phyloP scores from a whole-genome alignment of 2,888 invertebrate species.

The Mimumesa dahlbomi region DNA sequence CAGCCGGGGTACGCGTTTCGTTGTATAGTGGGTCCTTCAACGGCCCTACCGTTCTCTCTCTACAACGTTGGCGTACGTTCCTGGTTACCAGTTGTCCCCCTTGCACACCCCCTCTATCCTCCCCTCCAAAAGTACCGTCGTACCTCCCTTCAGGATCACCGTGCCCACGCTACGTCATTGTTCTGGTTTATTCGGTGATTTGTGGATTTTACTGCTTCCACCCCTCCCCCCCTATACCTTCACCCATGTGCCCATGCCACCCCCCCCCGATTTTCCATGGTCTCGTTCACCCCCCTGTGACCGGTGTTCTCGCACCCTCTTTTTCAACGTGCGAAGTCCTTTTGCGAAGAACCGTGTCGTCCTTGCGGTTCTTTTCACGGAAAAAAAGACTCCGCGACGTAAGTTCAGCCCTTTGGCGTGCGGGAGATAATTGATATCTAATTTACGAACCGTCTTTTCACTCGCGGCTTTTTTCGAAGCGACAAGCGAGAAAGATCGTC shows the following conservation, averaged over 20 bases:
- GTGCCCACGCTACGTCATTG: slow-evolving; percentile 75
- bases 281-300: not conserved
- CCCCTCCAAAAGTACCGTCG: slow-evolving; percentile 37
- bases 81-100: slow-evolving; percentile 62
- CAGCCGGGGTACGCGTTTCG: slow-evolving; percentile 71
- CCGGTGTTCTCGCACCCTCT: slow-evolving; percentile 5
- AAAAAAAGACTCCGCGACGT: not conserved
- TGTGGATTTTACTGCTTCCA: slow-evolving; percentile 76
- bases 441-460: not conserved
- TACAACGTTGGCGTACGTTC: slow-evolving; percentile 58
- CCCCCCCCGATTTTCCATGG: not conserved
- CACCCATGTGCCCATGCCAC: slow-evolving; percentile 5
- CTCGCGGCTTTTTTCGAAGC: not conserved
- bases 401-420: not conserved
- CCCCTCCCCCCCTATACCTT: no score
- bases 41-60: slow-evolving; percentile 55
- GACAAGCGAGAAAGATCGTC: not conserved
- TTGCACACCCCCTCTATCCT: slow-evolving; percentile 48
- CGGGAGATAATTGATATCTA: slow-evolving; percentile 8
- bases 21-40: slow-evolving; percentile 69
- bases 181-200: slow-evolving; percentile 80
- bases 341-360: not conserved
- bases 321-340: slow-evolving; percentile 12
- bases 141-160: slow-evolving; percentile 48
- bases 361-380: no score